Evolutionary conservation across 37 sponge, comb jelly and placozoan species (phyloP).

Genomic region (Chondrilla cf. caribensis): DNA sequence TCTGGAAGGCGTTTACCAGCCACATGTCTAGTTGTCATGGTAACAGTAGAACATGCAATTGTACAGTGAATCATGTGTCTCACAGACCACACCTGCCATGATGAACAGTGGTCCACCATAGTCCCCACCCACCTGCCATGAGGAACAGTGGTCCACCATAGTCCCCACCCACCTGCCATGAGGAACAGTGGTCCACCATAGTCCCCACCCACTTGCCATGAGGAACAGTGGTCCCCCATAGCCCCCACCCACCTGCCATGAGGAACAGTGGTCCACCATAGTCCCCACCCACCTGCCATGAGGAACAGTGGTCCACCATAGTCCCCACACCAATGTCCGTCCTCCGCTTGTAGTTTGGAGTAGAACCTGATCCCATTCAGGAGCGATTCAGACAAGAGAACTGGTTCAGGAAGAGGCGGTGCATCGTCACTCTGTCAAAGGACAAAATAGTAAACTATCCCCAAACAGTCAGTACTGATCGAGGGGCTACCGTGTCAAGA

Average conservation of each 20-base stretch:
- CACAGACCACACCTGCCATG: too few relatives aligned
- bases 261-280: neutral
- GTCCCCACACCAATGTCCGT: constrained; percentile 94
- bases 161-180: constrained; percentile 53
- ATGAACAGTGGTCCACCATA: too few relatives aligned
- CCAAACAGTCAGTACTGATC: too few relatives aligned
- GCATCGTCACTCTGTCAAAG: constrained; percentile 31
- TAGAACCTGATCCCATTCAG: constrained; percentile 68
- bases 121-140: too few relatives aligned
- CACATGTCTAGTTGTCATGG: too few relatives aligned
- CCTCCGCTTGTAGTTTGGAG: constrained; percentile 73
- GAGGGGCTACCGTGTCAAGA: constrained; percentile 64
- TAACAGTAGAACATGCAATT: too few relatives aligned
- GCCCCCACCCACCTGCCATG: constrained; percentile 74
- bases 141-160: too few relatives aligned
- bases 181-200: constrained; percentile 95
- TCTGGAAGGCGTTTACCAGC: too few relatives aligned
- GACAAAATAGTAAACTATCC: too few relatives aligned
- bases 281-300: constrained; percentile 58
- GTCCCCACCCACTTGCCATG: constrained; percentile 66
- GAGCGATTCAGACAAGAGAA: constrained; percentile 32
- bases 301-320: constrained; percentile 94
- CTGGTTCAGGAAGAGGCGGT: constrained; percentile 30
- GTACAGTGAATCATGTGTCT: too few relatives aligned
- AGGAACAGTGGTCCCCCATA: constrained; percentile 93